Evolutionary conservation across 2,113 vertebrate genomes (phyloP).

Genomic region (Macquaria ambigua): DNA sequence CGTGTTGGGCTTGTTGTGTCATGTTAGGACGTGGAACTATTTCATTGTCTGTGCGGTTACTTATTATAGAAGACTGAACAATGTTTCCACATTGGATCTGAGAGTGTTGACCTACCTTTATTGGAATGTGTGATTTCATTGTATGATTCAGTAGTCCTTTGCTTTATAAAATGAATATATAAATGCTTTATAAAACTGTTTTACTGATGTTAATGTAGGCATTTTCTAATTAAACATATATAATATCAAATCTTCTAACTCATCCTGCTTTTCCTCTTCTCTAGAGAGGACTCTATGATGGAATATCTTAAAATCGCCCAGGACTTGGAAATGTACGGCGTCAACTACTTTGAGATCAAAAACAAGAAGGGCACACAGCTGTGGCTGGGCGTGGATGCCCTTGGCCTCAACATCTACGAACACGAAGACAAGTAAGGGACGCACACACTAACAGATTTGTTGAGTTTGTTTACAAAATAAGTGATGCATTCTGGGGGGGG

Average conservation of each 20-base stretch:
- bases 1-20: conserved; percentile 55
- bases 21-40: neutral
- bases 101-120: neutral
- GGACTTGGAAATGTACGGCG: conserved; percentile 98
- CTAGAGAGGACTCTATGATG: conserved; percentile 98
- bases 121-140: neutral
- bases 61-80: neutral
- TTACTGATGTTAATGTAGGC: neutral
- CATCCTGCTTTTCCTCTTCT: neutral
- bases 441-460: neutral
- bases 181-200: no score
- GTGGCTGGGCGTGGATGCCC: conserved; percentile 96
- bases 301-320: conserved; percentile 98
- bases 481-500: neutral
- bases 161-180: neutral
- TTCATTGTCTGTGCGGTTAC: neutral
- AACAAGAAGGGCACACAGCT: conserved; percentile 98
- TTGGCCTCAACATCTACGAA: conserved; percentile 98
- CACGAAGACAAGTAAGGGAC: conserved; percentile 94
- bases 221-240: neutral
- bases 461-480: neutral
- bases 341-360: conserved; percentile 99
- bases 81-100: neutral
- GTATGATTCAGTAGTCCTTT: neutral
- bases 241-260: neutral